phyloP scores from a whole-genome alignment of 1,140 invertebrate genomes.

The Condylostylus longicornis region DNA sequence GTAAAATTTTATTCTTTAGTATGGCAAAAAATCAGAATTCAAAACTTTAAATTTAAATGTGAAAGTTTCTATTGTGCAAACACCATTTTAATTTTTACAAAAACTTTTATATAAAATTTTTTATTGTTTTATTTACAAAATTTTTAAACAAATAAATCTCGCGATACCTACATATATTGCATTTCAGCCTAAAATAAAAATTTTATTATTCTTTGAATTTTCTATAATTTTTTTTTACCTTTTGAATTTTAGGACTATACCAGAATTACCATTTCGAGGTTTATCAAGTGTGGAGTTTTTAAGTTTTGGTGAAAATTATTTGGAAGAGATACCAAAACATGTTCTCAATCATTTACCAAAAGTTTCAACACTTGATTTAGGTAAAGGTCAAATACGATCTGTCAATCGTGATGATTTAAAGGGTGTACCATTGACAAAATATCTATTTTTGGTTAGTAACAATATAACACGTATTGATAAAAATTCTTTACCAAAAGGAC shows the following conservation, averaged over 20 bases:
- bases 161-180: too few relatives aligned
- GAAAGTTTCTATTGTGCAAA: too few relatives aligned
- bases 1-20: too few relatives aligned
- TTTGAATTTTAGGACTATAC: constrained; percentile 40
- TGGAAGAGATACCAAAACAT: constrained; percentile 51
- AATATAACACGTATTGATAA: constrained; percentile 49
- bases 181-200: too few relatives aligned
- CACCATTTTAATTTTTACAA: too few relatives aligned
- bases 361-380: constrained; percentile 54
- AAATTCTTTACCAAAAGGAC: constrained; percentile 44
- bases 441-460: constrained; percentile 54
- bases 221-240: constrained; percentile 1
- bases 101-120: too few relatives aligned
- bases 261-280: constrained; percentile 52
- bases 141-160: too few relatives aligned
- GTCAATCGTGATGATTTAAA: constrained; percentile 46
- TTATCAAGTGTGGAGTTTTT: constrained; percentile 51
- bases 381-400: constrained; percentile 48
- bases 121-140: too few relatives aligned
- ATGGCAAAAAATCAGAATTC: too few relatives aligned
- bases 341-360: constrained; percentile 53
- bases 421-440: constrained; percentile 50
- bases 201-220: not conserved
- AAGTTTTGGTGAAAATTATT: constrained; percentile 55
- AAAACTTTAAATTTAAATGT: too few relatives aligned